These are phyloP conservation scores for Drosophila melanica DNA, from an alignment of 1,140 invertebrate species.

Conservation along the genomic window DNA sequence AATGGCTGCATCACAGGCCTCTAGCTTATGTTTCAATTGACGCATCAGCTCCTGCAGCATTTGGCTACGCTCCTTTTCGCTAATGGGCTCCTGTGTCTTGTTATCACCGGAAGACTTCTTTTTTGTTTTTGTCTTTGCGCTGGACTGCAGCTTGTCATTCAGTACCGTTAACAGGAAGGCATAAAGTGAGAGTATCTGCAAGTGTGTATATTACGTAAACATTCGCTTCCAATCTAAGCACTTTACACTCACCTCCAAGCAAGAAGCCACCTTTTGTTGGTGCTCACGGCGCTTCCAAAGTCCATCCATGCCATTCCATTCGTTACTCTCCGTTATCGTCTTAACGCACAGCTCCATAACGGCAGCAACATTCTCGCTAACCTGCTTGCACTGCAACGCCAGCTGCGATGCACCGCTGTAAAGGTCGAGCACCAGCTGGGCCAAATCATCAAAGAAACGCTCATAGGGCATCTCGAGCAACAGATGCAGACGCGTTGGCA, in stretches of 20 bases:
- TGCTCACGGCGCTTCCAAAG: conserved; percentile 69
- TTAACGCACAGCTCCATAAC: conserved; percentile 60
- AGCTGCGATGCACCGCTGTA: conserved; percentile 53
- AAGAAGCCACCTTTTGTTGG: conserved; percentile 70
- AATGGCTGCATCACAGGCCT: conserved; percentile 70
- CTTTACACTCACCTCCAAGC: conserved; percentile 64
- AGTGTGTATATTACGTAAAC: neutral
- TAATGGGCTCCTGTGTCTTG: conserved; percentile 60
- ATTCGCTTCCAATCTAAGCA: neutral
- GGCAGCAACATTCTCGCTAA: conserved; percentile 64
- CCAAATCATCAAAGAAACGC: conserved; percentile 72
- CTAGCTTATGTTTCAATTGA: conserved; percentile 75
- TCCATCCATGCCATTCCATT: conserved; percentile 60
- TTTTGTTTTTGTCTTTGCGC: conserved; percentile 69
- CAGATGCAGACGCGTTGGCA: conserved; percentile 77
- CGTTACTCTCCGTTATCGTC: conserved; percentile 71
- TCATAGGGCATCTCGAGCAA: conserved; percentile 78
- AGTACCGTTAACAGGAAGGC: conserved; percentile 78
- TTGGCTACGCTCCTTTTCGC: conserved; percentile 77
- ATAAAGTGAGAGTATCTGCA: conserved; percentile 79
- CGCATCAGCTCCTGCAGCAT: conserved; percentile 74
- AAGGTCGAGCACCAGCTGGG: conserved; percentile 69
- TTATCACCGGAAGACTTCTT: conserved; percentile 49
- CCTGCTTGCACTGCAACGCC: conserved; percentile 57
- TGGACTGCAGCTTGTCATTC: conserved; percentile 76